Conservation (phyloP, 2,797 vertebrate species). For the Tympanoctomys barrerae region DNA sequence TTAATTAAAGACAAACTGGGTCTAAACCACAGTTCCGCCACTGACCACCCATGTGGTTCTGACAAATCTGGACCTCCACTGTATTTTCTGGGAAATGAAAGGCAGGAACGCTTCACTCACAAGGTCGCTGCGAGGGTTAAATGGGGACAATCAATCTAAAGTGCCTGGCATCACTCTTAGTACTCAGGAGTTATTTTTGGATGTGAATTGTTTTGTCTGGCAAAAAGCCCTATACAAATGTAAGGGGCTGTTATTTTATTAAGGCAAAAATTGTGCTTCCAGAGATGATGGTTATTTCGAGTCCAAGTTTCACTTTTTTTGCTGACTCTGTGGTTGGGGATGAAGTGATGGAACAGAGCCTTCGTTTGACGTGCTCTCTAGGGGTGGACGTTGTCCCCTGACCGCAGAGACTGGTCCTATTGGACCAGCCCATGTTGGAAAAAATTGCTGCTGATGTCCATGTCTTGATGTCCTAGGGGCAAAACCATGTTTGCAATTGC, state of each 20-base stretch:
- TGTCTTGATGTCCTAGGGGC: not conserved
- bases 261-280: constrained; percentile 55
- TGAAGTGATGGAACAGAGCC: not conserved
- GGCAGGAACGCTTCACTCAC: not conserved
- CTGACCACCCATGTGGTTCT: not conserved
- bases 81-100: constrained; percentile 58
- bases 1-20: not conserved
- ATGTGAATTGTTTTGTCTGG: constrained; percentile 53
- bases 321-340: constrained; percentile 46
- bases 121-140: constrained; percentile 2
- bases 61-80: not conserved
- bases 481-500: constrained; percentile 1
- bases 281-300: constrained; percentile 66
- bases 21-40: not conserved
- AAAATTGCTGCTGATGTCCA: not conserved
- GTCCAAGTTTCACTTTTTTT: constrained; percentile 47
- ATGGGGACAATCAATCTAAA: constrained; percentile 11
- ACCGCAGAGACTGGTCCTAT: not conserved
- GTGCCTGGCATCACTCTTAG: constrained; percentile 5
- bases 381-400: not conserved
- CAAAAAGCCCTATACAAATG: not conserved
- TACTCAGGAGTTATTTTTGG: not conserved
- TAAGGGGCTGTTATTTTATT: constrained; percentile 66
- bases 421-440: not conserved
- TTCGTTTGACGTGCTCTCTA: not conserved